These are phyloP conservation scores for Patagioenas fasciata DNA, from an alignment of 2,113 vertebrate genomes.

Conservation along the genomic window DNA sequence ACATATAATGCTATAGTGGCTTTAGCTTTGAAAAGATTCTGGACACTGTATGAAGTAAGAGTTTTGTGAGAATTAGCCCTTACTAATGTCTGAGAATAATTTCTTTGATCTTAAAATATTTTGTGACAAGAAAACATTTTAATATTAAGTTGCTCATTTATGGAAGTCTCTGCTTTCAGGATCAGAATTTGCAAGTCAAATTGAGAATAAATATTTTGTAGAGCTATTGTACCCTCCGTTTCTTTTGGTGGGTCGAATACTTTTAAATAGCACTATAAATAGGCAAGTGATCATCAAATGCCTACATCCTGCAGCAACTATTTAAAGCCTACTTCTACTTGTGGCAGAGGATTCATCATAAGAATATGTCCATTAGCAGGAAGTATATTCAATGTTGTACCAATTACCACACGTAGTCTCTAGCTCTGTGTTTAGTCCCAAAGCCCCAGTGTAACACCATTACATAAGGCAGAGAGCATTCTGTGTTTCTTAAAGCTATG, in stretches of 20 bases:
- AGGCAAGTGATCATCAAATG: slow-evolving; percentile 1
- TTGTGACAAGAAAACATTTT: not conserved
- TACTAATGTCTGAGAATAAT: not conserved
- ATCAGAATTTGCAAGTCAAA: not conserved
- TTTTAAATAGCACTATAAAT: not conserved
- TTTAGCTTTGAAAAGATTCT: not conserved
- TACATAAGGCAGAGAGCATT: not conserved
- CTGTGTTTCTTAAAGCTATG: not conserved
- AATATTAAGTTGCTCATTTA: not conserved
- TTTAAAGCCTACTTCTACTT: not conserved
- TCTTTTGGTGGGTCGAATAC: not conserved
- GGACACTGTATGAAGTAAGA: not conserved
- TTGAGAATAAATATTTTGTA: not conserved
- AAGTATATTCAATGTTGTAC: not conserved
- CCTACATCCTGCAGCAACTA: not conserved
- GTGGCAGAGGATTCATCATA: not conserved
- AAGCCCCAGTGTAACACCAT: accelerated
- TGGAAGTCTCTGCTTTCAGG: not conserved
- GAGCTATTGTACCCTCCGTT: not conserved
- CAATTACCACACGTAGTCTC: not conserved
- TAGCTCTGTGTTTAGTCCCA: not conserved
- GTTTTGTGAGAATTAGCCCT: not conserved
- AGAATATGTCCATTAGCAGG: not conserved
- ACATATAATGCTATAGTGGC: not conserved
- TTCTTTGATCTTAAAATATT: not conserved